phyloP scores from a whole-genome alignment of 2,888 invertebrate genomes.

The Proisotoma minuta region DNA sequence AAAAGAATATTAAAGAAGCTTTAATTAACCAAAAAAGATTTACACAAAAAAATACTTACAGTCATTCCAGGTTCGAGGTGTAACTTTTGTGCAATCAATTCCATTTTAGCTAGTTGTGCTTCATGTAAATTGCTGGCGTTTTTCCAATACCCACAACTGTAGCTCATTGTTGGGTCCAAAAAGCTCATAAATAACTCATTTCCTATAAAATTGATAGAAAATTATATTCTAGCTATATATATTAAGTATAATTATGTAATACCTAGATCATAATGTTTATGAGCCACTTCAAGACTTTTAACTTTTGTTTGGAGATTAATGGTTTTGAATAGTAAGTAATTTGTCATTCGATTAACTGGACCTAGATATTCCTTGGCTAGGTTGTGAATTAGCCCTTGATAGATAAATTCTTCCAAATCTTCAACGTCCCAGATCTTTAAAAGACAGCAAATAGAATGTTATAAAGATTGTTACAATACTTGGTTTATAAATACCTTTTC shows the following conservation, averaged over 20 bases:
- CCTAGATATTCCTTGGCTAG: conserved; percentile 29
- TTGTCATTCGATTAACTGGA: conserved; percentile 30
- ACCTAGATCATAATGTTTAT: conserved; percentile 40
- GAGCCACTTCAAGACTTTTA: conserved; percentile 38
- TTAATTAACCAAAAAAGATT: too few species aligned
- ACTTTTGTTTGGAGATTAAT: conserved; percentile 38
- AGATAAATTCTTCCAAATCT: conserved; percentile 37
- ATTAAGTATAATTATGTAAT: background rate
- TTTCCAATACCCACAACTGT: conserved; percentile 43
- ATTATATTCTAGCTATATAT: background rate
- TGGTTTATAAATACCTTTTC: too few species aligned
- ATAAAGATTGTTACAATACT: too few species aligned
- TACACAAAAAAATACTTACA: too few species aligned
- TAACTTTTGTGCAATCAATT: conserved; percentile 37
- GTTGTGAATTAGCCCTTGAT: conserved; percentile 26
- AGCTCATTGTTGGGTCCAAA: conserved; percentile 40
- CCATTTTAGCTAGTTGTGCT: conserved; percentile 43
- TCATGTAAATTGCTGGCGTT: conserved; percentile 35
- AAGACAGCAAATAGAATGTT: too few species aligned
- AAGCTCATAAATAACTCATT: conserved; percentile 39
- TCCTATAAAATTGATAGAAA: conserved; percentile 22
- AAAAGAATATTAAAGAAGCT: too few species aligned
- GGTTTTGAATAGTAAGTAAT: conserved; percentile 35
- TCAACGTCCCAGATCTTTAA: conserved; percentile 24
- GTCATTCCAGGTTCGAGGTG: conserved; percentile 43